A percentile compares a stretch with the other conserved stretches of the same genome.
phyloP scores from a whole-genome alignment of 1,140 invertebrate species.

The Bilobella aurantiaca region DNA sequence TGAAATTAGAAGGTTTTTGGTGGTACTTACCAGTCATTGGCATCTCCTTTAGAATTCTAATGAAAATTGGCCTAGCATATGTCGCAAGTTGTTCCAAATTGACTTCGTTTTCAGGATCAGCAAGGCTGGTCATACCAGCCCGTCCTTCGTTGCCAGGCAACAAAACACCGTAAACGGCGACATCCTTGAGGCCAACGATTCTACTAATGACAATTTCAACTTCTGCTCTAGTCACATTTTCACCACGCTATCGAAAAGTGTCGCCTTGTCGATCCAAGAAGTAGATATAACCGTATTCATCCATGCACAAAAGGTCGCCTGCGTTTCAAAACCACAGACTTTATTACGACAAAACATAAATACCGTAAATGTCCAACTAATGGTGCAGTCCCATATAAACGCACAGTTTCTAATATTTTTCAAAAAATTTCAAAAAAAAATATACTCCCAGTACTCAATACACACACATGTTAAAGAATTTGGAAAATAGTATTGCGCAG shows the following conservation, averaged over 20 bases:
- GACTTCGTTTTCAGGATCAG: constrained; percentile 59
- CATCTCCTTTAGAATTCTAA: constrained; percentile 47
- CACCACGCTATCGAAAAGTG: constrained; percentile 81
- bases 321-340: neutral
- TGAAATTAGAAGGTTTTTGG: too few relatives aligned
- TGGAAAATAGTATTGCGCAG: too few relatives aligned
- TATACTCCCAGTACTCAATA: too few relatives aligned
- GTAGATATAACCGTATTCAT: constrained; percentile 52
- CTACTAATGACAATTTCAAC: constrained; percentile 87
- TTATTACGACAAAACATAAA: neutral
- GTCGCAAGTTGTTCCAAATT: constrained; percentile 54
- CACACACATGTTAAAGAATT: too few relatives aligned
- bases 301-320: constrained; percentile 52
- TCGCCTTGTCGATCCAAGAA: constrained; percentile 55
- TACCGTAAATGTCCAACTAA: constrained; percentile 39
- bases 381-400: too few relatives aligned
- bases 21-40: constrained; percentile 29
- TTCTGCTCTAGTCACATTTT: constrained; percentile 97
- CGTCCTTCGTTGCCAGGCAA: constrained; percentile 47
- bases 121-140: constrained; percentile 80
- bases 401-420: too few relatives aligned
- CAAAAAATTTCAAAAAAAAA: too few relatives aligned
- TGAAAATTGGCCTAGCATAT: constrained; percentile 79
- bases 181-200: constrained; percentile 70
- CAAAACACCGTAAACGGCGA: constrained; percentile 74